These are phyloP conservation scores for Apamea crenata DNA, from an alignment of 2,888 invertebrate species.

Conservation along the genomic window DNA sequence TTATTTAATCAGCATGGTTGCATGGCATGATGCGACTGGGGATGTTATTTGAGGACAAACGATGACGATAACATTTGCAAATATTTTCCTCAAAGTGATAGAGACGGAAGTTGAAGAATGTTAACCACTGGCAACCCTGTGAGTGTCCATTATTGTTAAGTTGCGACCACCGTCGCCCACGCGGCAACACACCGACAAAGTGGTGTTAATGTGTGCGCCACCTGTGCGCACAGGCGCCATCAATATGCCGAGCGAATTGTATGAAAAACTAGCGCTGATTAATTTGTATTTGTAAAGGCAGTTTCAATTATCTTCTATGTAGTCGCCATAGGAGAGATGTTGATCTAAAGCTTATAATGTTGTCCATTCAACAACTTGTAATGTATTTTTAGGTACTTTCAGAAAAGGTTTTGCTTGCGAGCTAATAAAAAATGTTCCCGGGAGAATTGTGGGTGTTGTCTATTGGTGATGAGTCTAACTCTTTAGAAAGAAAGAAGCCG, in stretches of 20 bases:
- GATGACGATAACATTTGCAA: slow-evolving; percentile 16
- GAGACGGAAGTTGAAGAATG: slow-evolving; percentile 35
- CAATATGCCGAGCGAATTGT: slow-evolving; percentile 53
- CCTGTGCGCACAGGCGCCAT: slow-evolving; percentile 67
- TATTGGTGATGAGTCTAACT: slow-evolving; percentile 3
- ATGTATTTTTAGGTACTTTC: background rate
- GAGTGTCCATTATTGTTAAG: slow-evolving; percentile 63
- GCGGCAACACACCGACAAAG: slow-evolving; percentile 58
- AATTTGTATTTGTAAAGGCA: slow-evolving; percentile 52
- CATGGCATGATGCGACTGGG: background rate
- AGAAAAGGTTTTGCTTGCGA: slow-evolving; percentile 7
- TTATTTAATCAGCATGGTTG: slow-evolving; percentile 30
- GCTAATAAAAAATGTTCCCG: background rate
- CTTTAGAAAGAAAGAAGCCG: slow-evolving; percentile 64
- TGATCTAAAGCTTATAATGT: slow-evolving; percentile 8
- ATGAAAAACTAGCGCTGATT: slow-evolving; percentile 60
- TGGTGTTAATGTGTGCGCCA: slow-evolving; percentile 68
- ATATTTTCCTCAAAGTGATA: slow-evolving; percentile 30
- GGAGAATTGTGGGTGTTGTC: background rate
- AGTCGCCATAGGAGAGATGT: slow-evolving; percentile 6
- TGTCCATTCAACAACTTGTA: background rate
- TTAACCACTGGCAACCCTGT: slow-evolving; percentile 60
- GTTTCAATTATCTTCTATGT: slow-evolving; percentile 49
- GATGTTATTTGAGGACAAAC: background rate
- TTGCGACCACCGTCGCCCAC: slow-evolving; percentile 67